A percentile compares a stretch with the other conserved stretches of the same genome.
Conservation (phyloP, 1,140 invertebrate genomes). For the Lutraria rhynchaena region DNA sequence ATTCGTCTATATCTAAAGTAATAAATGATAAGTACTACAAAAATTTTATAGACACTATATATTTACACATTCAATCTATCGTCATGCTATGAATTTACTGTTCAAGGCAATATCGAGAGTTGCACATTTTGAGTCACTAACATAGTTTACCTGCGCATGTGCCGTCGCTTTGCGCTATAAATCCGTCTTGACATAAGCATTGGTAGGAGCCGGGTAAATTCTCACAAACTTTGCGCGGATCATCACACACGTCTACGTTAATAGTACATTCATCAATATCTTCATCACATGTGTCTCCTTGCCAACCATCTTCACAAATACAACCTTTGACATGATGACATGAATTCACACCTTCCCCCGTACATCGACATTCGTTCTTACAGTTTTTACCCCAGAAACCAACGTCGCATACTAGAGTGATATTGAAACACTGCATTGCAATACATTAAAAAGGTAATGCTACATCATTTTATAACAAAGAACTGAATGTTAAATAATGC, state of each 20-base stretch:
- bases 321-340: slow-evolving; percentile 21
- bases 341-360: background rate
- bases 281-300: no score
- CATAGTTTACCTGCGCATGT: slow-evolving; percentile 5
- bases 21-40: background rate
- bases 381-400: slow-evolving; percentile 5
- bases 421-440: background rate
- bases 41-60: no score
- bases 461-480: background rate
- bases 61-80: no score
- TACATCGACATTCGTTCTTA: slow-evolving; percentile 8
- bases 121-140: no score
- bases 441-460: no score
- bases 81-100: no score
- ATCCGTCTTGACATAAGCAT: slow-evolving; percentile 19
- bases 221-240: background rate
- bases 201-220: background rate
- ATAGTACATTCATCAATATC: slow-evolving; percentile 18
- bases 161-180: background rate
- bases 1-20: slow-evolving; percentile 16
- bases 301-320: no score
- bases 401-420: slow-evolving; percentile 4
- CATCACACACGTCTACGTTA: background rate
- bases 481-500: background rate
- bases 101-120: no score